Percentiles rank a stretch among this genome's conserved stretches.
These are phyloP conservation scores for Sinodicranocentrus sp. DNA, from an alignment of 2,888 invertebrate species.

Conservation along the genomic window DNA sequence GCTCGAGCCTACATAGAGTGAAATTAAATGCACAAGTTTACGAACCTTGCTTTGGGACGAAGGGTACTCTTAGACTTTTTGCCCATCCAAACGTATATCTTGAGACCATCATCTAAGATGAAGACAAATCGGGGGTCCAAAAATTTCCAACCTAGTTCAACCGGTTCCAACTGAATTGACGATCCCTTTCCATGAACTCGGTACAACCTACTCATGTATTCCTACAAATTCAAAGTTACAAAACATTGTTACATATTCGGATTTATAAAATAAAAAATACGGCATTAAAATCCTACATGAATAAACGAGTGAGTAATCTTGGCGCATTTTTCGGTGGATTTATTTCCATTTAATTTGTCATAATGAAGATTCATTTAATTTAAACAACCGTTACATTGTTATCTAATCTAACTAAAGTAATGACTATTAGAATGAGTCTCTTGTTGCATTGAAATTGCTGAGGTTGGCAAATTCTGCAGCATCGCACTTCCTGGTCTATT, in stretches of 20 bases:
- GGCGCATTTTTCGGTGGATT: too few species aligned
- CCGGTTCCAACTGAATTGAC: slow-evolving; percentile 91
- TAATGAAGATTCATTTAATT: too few species aligned
- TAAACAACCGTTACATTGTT: too few species aligned
- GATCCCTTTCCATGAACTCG: slow-evolving; percentile 93
- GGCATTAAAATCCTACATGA: too few species aligned
- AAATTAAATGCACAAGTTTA: too few species aligned
- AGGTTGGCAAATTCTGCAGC: too few species aligned
- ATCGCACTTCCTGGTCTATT: too few species aligned
- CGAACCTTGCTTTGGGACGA: slow-evolving; percentile 86
- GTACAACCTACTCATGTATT: slow-evolving; percentile 90
- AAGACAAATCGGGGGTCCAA: slow-evolving; percentile 96
- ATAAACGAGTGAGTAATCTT: too few species aligned
- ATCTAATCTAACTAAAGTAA: too few species aligned
- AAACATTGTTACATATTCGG: not conserved
- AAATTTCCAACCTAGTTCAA: slow-evolving; percentile 84
- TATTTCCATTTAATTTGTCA: too few species aligned
- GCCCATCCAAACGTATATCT: slow-evolving; percentile 95
- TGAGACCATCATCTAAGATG: slow-evolving; percentile 90
- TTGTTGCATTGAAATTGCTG: too few species aligned
- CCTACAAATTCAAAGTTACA: slow-evolving; percentile 80
- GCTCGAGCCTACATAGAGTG: not conserved
- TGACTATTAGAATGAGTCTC: too few species aligned
- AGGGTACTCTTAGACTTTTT: slow-evolving; percentile 91
- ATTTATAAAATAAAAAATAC: slow-evolving; percentile 22